Conservation (phyloP, 2,797 vertebrate species). For the Pangasius mekongensis region DNA sequence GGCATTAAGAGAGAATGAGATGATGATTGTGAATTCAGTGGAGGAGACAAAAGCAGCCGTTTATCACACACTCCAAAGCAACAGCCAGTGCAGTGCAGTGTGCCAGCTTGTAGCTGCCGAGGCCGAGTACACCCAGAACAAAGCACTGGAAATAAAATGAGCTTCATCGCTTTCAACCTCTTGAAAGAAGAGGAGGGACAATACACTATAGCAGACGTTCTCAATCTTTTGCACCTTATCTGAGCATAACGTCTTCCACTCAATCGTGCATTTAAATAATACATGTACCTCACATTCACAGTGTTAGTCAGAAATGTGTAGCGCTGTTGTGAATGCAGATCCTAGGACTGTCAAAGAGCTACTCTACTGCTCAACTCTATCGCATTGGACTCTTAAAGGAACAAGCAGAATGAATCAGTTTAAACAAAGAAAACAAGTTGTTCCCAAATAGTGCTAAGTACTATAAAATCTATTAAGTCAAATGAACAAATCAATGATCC, state of each 20-base stretch:
- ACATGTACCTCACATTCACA: not conserved
- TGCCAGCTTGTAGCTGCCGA: slow-evolving; percentile 18
- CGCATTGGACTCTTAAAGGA: not conserved
- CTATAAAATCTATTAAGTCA: not conserved
- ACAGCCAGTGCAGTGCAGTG: not conserved
- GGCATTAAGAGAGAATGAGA: slow-evolving; percentile 48
- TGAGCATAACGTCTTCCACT: not conserved
- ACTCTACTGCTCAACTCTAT: not conserved
- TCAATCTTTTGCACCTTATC: not conserved
- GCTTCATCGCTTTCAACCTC: slow-evolving; percentile 5
- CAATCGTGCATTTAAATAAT: not conserved
- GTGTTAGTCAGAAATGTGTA: not conserved
- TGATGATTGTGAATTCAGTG: slow-evolving; percentile 50
- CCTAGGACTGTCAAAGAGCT: not conserved
- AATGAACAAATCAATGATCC: not conserved
- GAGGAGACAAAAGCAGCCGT: slow-evolving; percentile 43
- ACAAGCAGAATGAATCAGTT: not conserved
- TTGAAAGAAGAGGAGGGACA: slow-evolving; percentile 16
- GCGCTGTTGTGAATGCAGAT: not conserved
- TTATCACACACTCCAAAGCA: slow-evolving; percentile 55
- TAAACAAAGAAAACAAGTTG: not conserved
- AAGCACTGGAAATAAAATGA: slow-evolving; percentile 28
- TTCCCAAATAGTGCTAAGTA: not conserved
- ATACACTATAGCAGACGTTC: not conserved
- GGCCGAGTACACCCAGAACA: slow-evolving; percentile 29